Evolutionary conservation across 1,140 invertebrate genomes (phyloP).

Genomic region (Bombus superbus): DNA sequence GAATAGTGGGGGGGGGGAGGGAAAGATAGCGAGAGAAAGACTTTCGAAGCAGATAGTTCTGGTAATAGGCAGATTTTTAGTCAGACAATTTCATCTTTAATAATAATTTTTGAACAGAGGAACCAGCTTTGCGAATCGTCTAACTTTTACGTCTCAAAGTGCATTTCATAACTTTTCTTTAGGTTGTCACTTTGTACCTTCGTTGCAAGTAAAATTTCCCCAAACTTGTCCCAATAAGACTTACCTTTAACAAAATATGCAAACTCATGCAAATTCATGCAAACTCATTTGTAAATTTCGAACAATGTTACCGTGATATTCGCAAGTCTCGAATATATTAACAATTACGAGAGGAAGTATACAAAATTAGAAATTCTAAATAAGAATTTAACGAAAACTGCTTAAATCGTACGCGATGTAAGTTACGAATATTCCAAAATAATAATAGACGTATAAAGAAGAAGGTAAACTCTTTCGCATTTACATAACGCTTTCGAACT

Average conservation of each 20-base stretch:
- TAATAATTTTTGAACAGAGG: not conserved
- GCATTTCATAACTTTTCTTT: not conserved
- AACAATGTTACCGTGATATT: too few relatives aligned
- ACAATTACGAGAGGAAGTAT: too few relatives aligned
- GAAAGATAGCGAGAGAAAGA: not conserved
- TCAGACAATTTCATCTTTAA: not conserved
- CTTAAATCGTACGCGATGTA: too few relatives aligned
- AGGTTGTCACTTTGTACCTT: too few relatives aligned
- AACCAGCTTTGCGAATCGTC: not conserved
- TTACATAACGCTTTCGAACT: not conserved
- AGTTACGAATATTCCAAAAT: too few relatives aligned
- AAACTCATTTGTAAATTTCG: too few relatives aligned
- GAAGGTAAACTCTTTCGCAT: not conserved
- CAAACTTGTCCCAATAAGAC: fast-evolving
- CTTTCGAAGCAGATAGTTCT: not conserved
- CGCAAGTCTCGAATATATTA: too few relatives aligned
- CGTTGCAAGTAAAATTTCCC: too few relatives aligned
- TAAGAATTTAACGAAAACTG: too few relatives aligned
- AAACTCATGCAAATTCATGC: too few relatives aligned
- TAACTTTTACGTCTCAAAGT: not conserved
- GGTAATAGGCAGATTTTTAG: fast-evolving
- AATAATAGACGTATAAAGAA: not conserved
- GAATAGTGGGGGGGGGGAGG: fast-evolving
- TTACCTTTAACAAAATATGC: too few relatives aligned
- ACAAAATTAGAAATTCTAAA: too few relatives aligned